Base-by-base conservation (phyloP, 2,888 invertebrate genomes). In the Cosmopolites sordidus region DNA sequence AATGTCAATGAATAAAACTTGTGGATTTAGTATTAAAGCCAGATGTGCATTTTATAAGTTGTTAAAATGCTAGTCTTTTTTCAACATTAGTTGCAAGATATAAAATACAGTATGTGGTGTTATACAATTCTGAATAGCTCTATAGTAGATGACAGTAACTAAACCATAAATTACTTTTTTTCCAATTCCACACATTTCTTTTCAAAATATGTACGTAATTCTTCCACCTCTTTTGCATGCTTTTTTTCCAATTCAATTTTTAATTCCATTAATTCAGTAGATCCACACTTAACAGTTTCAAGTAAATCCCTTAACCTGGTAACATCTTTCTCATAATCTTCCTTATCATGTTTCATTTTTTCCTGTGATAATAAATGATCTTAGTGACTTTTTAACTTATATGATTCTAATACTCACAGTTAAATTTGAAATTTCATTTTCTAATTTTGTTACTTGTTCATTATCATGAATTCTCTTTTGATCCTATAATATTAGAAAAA, bases 181-280 rank as follows among this genome's bases (percentile, higher is more conserved):
- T 88, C 88, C 72, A 90, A 79, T 64, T 89, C 87, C 0, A 83
- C 79, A 67, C 89, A 90, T 67, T 88, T 89, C 65, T 84, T 79
- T 66, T 90, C 90, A 66, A 89, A 90, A 66, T 89, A 90, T 8
- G 81, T 86, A 41, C 89, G 77, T 48, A 90, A 70, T 66, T 89
- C 84, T 69, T 88, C 88, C 83, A 90, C 84, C 69, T 90, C 87
- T 58, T 81, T 82, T 29, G 83, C 78, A 72, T 90, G 88, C 64
- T 83, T 83, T 2, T 73, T 67, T 48, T 83, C 82, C 18, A 87
- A 70, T 64, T 86, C 86, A 18, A 76, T 71, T 48, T 79, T 75
- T 39, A 84, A 62, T 12, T 77, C 76, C 9, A 79, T 75, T 15
- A 86, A 70, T 52, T 81, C 81, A 0, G 75, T 76, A 49, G 78